Evolutionary conservation across 2,888 invertebrate species (phyloP), one percentile per base, ranked within the genome.

Genomic region (Phortica magna): DNA sequence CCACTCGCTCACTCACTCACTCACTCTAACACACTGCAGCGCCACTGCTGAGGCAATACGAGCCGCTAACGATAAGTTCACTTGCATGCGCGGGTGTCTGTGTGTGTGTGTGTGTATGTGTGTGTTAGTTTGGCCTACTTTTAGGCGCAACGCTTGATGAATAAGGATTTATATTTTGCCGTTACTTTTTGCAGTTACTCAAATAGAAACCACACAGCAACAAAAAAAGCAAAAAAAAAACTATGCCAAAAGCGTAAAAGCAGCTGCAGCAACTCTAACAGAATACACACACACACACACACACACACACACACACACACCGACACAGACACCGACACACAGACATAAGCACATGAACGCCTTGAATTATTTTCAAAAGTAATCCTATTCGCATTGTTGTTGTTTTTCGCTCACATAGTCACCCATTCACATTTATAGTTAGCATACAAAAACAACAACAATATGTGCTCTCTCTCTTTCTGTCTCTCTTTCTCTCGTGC

Each of bases 91-190:
- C 55, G 71, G 55, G 59, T 59, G 43, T 64, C 10, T 43, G 39
- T 70, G 61, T 80, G 80, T 77, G n/a, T n/a, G 55, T 55, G 53
- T 71, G 71, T 71, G 59, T 59, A 22, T 64, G n/a, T 43, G 39
- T 70, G 61, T 80, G 80, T 77, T 77, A 76, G 79, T 82, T 80
- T 84, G 85, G 79, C 85, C 85, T 86, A 85, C 83, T 87, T 85
- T 82, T 77, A 72, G 57, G 74, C 75, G 65, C 67, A 67, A 65
- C 41, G 6, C 42, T 79, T 84, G 80, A 84, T 83, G 78, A 77
- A 83, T 82, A 79, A 75, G 73, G 75, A 75, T 75, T 75, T 75
- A 59, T 12, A 64, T 64, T n/a, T 41, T 74, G 43, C 64, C 64
- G 43, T 64, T 74, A 59, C 64, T 64, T 22, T 61, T 68, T 43